Evolutionary conservation across 2,888 invertebrate species (phyloP).

Genomic region (Sinodicranocentrus sp.): DNA sequence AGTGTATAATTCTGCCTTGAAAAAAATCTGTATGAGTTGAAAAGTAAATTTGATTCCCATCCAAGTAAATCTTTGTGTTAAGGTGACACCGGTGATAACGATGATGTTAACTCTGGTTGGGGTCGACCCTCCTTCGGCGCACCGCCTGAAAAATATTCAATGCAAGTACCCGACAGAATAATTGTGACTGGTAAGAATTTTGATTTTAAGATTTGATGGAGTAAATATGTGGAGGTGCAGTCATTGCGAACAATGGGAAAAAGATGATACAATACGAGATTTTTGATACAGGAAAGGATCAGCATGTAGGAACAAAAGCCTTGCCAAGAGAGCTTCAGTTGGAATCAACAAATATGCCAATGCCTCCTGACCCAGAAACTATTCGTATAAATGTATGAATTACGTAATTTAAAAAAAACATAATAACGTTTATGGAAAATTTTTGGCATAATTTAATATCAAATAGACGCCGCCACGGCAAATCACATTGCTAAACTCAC

Average conservation of each 20-base stretch:
- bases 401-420: not conserved
- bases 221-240: too few relatives aligned
- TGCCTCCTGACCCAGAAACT: slow-evolving; percentile 86
- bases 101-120: slow-evolving; percentile 72
- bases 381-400: slow-evolving; percentile 80
- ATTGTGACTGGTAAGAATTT: slow-evolving; percentile 90
- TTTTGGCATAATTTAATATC: not conserved
- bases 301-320: slow-evolving; percentile 85
- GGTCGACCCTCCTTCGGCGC: slow-evolving; percentile 82
- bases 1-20: too few relatives aligned
- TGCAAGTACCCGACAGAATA: slow-evolving; percentile 96
- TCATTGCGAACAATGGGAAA: too few relatives aligned
- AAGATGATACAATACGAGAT: too few relatives aligned
- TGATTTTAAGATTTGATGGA: not conserved
- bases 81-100: slow-evolving; percentile 66
- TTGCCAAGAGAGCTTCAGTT: slow-evolving; percentile 92
- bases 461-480: slow-evolving; percentile 91
- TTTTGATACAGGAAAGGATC: slow-evolving; percentile 83
- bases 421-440: not conserved
- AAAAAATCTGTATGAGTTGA: too few relatives aligned
- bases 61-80: slow-evolving; percentile 27
- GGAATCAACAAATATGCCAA: slow-evolving; percentile 84
- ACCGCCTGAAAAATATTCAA: slow-evolving; percentile 87
- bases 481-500: slow-evolving; percentile 83
- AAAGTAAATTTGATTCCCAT: not conserved